These are phyloP conservation scores for Nasonia longicornis DNA, from an alignment of 1,140 invertebrate genomes.

Conservation along the genomic window DNA sequence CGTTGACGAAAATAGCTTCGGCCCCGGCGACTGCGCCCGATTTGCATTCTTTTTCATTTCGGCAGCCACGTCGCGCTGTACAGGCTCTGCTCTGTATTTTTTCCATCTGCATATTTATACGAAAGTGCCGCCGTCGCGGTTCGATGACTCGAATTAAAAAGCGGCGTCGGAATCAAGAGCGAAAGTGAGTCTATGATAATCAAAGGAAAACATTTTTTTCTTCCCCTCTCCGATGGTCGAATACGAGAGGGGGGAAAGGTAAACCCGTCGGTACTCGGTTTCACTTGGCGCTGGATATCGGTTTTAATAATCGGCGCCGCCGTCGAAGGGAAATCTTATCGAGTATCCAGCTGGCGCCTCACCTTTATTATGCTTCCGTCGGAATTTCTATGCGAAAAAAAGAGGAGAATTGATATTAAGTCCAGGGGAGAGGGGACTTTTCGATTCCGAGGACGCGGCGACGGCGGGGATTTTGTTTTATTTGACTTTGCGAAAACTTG, in stretches of 20 bases:
- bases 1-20: background rate
- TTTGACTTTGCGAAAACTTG: slow-evolving; percentile 26
- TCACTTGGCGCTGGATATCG: slow-evolving; percentile 26
- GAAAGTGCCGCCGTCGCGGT: background rate
- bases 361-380: background rate
- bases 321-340: slow-evolving; percentile 1
- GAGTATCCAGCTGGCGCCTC: slow-evolving; percentile 21
- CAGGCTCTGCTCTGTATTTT: background rate
- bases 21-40: background rate
- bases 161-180: background rate
- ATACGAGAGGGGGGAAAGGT: background rate
- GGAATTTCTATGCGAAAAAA: slow-evolving; percentile 13
- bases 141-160: slow-evolving; percentile 28
- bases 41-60: slow-evolving; percentile 27
- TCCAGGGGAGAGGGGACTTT: background rate
- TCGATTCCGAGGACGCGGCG: background rate
- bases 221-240: background rate
- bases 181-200: slow-evolving; percentile 10
- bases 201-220: slow-evolving; percentile 12
- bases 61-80: background rate
- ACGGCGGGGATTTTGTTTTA: slow-evolving; percentile 16
- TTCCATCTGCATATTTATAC: slow-evolving; percentile 26
- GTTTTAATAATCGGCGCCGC: slow-evolving; percentile 29
- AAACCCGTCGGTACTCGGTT: background rate
- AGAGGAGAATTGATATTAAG: slow-evolving; percentile 25